Conservation (phyloP, 1,140 invertebrate species). For the Drosophila tropicalis region DNA sequence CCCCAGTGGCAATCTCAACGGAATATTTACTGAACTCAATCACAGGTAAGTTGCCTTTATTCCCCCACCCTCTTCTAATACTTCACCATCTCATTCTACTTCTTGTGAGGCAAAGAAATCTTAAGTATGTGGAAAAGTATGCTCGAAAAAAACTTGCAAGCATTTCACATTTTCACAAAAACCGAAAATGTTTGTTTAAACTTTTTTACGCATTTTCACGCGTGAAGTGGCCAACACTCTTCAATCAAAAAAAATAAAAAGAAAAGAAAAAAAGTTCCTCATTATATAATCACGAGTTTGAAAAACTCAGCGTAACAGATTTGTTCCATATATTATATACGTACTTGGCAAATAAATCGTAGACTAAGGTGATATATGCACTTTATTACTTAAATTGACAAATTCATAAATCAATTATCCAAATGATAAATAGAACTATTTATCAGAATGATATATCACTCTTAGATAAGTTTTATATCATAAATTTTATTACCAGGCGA, state of each 20-base stretch:
- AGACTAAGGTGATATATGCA: too few relatives aligned
- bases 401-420: background rate
- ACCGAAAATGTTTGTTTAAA: constrained; percentile 58
- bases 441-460: background rate
- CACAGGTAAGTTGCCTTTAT: constrained; percentile 55
- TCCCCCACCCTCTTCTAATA: background rate
- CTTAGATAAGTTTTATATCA: too few relatives aligned
- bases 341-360: background rate
- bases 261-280: too few relatives aligned
- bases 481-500: too few relatives aligned
- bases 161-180: constrained; percentile 34
- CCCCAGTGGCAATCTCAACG: constrained; percentile 55
- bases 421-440: constrained; percentile 9
- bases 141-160: constrained; percentile 43
- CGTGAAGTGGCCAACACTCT: constrained; percentile 34
- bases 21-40: constrained; percentile 63
- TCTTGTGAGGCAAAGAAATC: constrained; percentile 18
- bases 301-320: background rate
- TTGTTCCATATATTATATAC: background rate
- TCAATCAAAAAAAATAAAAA: background rate
- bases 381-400: too few relatives aligned
- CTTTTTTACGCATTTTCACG: constrained; percentile 62
- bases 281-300: constrained; percentile 36
- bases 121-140: constrained; percentile 61
- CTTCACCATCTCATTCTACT: background rate